phyloP scores from a whole-genome alignment of 2,888 invertebrate species.

The Disparrhopalites patrizii region DNA sequence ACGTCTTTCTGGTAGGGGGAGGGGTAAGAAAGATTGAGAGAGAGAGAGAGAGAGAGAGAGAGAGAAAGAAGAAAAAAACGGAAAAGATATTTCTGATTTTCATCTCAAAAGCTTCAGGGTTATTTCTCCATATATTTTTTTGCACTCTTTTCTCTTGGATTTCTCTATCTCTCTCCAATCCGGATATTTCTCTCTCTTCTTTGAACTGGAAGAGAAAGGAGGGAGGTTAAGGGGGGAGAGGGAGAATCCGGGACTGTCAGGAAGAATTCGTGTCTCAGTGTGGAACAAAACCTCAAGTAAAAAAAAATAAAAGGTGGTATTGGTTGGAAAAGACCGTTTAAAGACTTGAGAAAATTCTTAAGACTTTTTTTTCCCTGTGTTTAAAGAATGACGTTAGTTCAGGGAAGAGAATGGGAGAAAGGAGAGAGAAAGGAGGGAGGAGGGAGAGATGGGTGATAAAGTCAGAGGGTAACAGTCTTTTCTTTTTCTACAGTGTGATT shows the following conservation, averaged over 20 bases:
- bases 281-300: too few relatives aligned
- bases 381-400: too few relatives aligned
- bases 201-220: too few relatives aligned
- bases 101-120: background rate
- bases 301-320: too few relatives aligned
- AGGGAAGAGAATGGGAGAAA: constrained; percentile 1
- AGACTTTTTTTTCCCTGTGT: constrained; percentile 6
- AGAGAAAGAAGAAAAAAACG: background rate
- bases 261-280: too few relatives aligned
- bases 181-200: too few relatives aligned
- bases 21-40: background rate
- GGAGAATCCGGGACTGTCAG: too few relatives aligned
- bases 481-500: constrained; percentile 23
- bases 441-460: constrained; percentile 10
- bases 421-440: background rate
- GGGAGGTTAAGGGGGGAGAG: too few relatives aligned
- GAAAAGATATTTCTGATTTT: background rate
- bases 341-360: constrained; percentile 7
- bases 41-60: background rate
- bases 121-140: background rate
- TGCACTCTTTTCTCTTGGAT: background rate
- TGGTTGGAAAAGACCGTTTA: constrained; percentile 1
- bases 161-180: too few relatives aligned
- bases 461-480: constrained; percentile 14
- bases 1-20: background rate